Base-by-base conservation (phyloP, 2,113 vertebrate genomes). In the Odontophorus gujanensis region DNA sequence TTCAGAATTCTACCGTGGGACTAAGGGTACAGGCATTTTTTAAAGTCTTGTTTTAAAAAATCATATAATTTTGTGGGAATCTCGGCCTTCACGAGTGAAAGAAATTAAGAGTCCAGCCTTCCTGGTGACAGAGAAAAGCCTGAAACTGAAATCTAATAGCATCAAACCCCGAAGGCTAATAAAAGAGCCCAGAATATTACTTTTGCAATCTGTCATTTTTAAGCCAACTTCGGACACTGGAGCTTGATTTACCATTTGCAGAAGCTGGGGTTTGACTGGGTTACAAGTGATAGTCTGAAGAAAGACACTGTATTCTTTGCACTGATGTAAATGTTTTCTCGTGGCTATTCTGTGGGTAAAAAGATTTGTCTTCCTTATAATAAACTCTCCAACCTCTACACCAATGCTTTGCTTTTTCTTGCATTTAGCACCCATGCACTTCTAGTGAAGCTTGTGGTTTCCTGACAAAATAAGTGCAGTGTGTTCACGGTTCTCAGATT, bases 181-280 rank as follows among this genome's bases (percentile, higher is more conserved):
- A 58, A 72, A 92, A 83, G 55, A 86, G 76, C 26, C 63, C 40
- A 68, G 84, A 91, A 50, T 42, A 74, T 3, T 81, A 15, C 67
- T 79, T 94, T 91, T 71, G 82, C 73, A 69, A 79, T 22, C n/a
- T 79, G 26, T 62, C 43, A 69, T 73, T 90, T 94, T 90, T 67
- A 77, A 85, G n/a, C 7, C 36, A 82, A 43, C 13, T 81, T 81
- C 19, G 26, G 25, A 75, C 4, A 9, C 59, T n/a, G 50, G 7
- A 71, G 12, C 32, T 3, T 83, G 71, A 87, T 16, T 93, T 87
- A 50, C 9, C 67, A 40, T 61, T 93, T 63, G 73, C 69, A 47
- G 59, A 92, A 90, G n/a, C n/a, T 51, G 8, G 24, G 5, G 28
- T 38, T 77, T 69, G 38, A 34, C 73, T 69, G 51, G 21, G 85